Conservation (phyloP, 2,888 invertebrate species). For the Phengaris alcon region DNA sequence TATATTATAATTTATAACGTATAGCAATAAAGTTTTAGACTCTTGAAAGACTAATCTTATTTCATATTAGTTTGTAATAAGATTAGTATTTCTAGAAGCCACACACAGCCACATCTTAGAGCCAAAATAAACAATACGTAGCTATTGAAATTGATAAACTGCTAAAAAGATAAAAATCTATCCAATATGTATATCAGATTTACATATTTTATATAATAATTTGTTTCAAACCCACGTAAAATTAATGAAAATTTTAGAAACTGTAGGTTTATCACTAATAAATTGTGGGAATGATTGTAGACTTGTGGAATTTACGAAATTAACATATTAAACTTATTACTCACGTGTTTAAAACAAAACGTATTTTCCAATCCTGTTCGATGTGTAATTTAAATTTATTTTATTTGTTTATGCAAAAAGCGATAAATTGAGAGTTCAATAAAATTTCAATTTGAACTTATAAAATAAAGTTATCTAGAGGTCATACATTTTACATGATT, state of each 20-base stretch:
- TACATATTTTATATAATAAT: no score
- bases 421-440: neutral
- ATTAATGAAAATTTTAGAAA: neutral
- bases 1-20: no score
- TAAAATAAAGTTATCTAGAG: neutral
- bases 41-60: no score
- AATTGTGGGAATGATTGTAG: neutral
- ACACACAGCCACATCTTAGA: no score
- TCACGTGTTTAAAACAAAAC: slow-evolving; percentile 1
- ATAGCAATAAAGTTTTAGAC: no score
- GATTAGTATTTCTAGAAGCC: no score
- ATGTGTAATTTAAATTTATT: neutral
- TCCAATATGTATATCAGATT: no score
- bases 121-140: no score
- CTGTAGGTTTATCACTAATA: neutral
- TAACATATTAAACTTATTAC: slow-evolving; percentile 11
- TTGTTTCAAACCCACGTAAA: neutral
- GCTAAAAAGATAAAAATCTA: no score
- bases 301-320: neutral
- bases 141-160: no score
- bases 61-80: no score
- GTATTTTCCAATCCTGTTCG: neutral
- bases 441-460: neutral
- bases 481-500: neutral
- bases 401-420: slow-evolving; percentile 10